Evolutionary conservation across 2,888 invertebrate genomes (phyloP), one percentile per base, ranked within the genome.

Genomic region (Scaptomyza parva): DNA sequence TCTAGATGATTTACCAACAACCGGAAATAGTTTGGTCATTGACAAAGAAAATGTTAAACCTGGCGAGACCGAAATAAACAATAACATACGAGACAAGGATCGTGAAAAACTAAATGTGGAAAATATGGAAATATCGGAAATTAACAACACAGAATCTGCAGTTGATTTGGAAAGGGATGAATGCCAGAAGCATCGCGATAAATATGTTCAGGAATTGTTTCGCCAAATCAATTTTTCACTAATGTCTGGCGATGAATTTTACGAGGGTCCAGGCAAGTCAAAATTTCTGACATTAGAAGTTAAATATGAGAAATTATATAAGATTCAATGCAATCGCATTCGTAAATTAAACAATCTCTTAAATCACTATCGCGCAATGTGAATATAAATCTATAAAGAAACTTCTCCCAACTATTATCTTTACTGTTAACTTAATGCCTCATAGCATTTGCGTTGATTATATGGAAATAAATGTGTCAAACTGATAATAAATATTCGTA

Each of bases 261-360:
- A 53, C 18, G 18, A 58, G 2, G 71, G 71, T 3, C 71, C 69
- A 1, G 70, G 59, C 0, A 51, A 41, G 35, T 59, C 66, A 0
- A 51, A 35, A n/a, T 33, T 54, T 6, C 35, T 59, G 0, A 51
- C 40, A 3, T n/a, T 48, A 0, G 28, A 52, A 11, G n/a, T 28
- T 2, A 59, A 70, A 26, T 66, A 39, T 39, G 39, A 66, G 2
- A 12, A 45, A 4, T 28, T 66, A 5, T 66, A 66, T 3, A 40
- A 35, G n/a, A 58, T 58, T 17, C 48, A 61, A 28, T 28, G 12
- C 4, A 18, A 5, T 14, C 45, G 14, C 3, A 60, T 40, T 9
- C 30, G 11, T 8, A 17, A 18, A 2, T 24, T 47, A 11, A 47
- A 20, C n/a, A 6, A 11, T 39, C 28, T 45, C 7, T 14, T 37